A percentile compares a stretch with the other conserved stretches of the same genome.
Conservation (phyloP, 2,888 invertebrate species). For the Holacanthella duospinosa region DNA sequence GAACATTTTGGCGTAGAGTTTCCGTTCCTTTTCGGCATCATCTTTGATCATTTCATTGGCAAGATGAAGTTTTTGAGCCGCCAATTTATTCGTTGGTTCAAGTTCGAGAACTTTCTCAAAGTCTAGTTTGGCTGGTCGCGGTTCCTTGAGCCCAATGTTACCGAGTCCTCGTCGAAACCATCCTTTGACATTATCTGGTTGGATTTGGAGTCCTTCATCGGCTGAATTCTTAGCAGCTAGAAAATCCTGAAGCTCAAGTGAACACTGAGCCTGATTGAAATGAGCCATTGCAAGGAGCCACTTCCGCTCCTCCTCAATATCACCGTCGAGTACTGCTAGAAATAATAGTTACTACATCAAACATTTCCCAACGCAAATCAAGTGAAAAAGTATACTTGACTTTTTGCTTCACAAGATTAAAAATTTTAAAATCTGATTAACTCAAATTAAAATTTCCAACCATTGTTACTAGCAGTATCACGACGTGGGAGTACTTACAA, state of each 20-base stretch:
- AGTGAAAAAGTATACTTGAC: neutral
- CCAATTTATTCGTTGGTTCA: conserved; percentile 83
- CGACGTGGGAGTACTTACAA: conserved; percentile 40
- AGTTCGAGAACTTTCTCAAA: conserved; percentile 64
- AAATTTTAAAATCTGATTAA: no score
- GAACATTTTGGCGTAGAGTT: conserved; percentile 89
- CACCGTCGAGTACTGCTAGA: conserved; percentile 40
- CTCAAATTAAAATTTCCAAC: neutral
- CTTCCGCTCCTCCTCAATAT: conserved; percentile 45
- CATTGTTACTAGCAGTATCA: neutral
- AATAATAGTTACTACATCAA: neutral
- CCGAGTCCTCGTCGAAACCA: conserved; percentile 80
- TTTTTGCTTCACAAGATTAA: no score
- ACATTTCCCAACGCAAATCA: conserved; percentile 15
- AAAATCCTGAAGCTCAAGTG: conserved; percentile 62
- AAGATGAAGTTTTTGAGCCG: conserved; percentile 59
- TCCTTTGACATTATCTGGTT: conserved; percentile 73
- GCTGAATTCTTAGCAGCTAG: conserved; percentile 64
- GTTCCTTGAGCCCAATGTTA: conserved; percentile 60
- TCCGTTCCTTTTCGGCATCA: conserved; percentile 67
- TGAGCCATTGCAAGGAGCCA: conserved; percentile 58
- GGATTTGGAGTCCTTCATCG: conserved; percentile 62
- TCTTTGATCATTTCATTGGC: conserved; percentile 65
- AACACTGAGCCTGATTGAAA: conserved; percentile 71
- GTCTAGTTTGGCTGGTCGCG: conserved; percentile 62